These are phyloP conservation scores for Aspidoscelis tigris DNA, from an alignment of 2,113 vertebrate species.

Conservation along the genomic window DNA sequence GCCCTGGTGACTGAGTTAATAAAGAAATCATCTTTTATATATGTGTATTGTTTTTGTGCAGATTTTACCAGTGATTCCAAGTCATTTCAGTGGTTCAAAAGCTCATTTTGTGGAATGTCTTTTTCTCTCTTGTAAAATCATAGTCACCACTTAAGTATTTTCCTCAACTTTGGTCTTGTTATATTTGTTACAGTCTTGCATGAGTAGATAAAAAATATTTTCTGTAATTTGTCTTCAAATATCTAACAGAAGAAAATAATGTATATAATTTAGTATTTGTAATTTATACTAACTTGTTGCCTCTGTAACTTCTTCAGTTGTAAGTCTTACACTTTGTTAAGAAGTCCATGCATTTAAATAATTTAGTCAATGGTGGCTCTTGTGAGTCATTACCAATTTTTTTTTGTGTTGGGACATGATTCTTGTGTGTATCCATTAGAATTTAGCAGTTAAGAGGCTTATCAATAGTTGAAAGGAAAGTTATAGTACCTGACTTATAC, in stretches of 20 bases:
- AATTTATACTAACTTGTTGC: not conserved
- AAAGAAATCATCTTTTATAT: conserved; percentile 55
- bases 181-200: conserved; percentile 42
- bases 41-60: conserved; percentile 45
- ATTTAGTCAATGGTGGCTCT: not conserved
- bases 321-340: not conserved
- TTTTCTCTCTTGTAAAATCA: conserved; percentile 55
- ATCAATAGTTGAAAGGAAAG: no score
- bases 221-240: conserved; percentile 38
- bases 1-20: conserved; percentile 74
- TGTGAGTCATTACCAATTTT: not conserved
- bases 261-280: conserved; percentile 28
- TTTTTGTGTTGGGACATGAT: not conserved
- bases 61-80: conserved; percentile 56
- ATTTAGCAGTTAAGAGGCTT: not conserved
- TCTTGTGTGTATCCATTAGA: not conserved
- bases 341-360: not conserved
- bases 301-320: not conserved
- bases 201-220: conserved; percentile 31
- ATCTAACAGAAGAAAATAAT: conserved; percentile 52
- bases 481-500: no score
- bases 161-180: conserved; percentile 34
- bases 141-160: conserved; percentile 22
- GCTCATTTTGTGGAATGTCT: conserved; percentile 47
- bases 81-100: conserved; percentile 44